Percentiles rank a stretch among this genome's conserved stretches.
These are phyloP conservation scores for Frieseomelitta varia DNA, from an alignment of 1,140 invertebrate species.

Conservation along the genomic window DNA sequence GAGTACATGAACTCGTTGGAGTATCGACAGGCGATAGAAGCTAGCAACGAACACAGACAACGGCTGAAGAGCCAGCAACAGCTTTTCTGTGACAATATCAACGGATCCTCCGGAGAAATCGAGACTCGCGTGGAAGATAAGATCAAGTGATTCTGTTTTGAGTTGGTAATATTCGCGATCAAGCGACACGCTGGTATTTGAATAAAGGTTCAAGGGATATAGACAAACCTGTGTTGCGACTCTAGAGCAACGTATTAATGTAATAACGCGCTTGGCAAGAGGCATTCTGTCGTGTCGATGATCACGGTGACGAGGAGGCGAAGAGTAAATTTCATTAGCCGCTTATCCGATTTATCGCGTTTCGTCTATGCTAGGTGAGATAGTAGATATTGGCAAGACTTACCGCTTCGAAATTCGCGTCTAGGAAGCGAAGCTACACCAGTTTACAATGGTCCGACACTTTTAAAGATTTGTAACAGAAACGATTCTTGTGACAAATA, in stretches of 20 bases:
- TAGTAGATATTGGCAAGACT: no score
- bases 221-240: neutral
- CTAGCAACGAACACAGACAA: slow-evolving; percentile 44
- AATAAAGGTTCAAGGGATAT: neutral
- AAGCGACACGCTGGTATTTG: neutral
- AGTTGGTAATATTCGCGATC: neutral
- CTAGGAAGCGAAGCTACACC: no score
- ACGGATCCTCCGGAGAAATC: neutral
- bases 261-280: neutral
- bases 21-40: slow-evolving; percentile 57
- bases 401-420: neutral
- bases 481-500: neutral
- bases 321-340: slow-evolving; percentile 2
- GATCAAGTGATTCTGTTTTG: neutral
- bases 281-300: neutral
- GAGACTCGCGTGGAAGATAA: neutral
- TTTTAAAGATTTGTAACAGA: neutral
- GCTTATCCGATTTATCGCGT: slow-evolving; percentile 2
- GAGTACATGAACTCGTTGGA: slow-evolving; percentile 64
- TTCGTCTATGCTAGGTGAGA: no score
- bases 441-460: neutral
- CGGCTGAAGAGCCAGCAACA: slow-evolving; percentile 43
- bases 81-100: neutral
- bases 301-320: neutral
- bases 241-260: neutral